These are phyloP conservation scores for Drosophila putrida DNA, from an alignment of 2,888 invertebrate species.

Conservation along the genomic window DNA sequence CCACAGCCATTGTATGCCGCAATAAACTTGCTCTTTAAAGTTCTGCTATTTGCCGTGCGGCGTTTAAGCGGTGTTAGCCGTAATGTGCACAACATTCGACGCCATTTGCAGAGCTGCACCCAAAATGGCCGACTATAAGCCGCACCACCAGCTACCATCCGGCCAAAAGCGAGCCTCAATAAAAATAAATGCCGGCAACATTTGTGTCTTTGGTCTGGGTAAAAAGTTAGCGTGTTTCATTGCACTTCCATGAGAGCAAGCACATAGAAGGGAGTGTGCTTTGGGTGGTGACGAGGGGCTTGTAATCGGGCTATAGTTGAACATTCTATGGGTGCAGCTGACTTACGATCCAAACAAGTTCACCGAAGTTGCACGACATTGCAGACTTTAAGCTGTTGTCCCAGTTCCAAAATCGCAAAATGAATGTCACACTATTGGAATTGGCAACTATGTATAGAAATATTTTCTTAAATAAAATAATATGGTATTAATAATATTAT, in stretches of 20 bases:
- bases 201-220: constrained; percentile 61
- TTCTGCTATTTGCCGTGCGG: constrained; percentile 26
- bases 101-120: constrained; percentile 59
- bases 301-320: constrained; percentile 6
- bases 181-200: constrained; percentile 62
- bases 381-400: constrained; percentile 26
- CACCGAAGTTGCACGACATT: constrained; percentile 14
- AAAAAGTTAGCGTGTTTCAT: constrained; percentile 66
- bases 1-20: constrained; percentile 37
- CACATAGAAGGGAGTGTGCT: constrained; percentile 22
- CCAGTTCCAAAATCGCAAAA: constrained; percentile 17
- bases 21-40: constrained; percentile 62
- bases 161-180: constrained; percentile 32
- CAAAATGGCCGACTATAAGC: constrained; percentile 37
- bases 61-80: constrained; percentile 67
- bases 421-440: constrained; percentile 2
- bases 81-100: constrained; percentile 75
- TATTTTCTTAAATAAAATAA: neutral
- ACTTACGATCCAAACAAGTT: constrained; percentile 19
- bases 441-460: constrained; percentile 8
- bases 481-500: too few species aligned
- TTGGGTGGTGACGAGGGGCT: neutral
- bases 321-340: constrained; percentile 39
- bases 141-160: constrained; percentile 8
- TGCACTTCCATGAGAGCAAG: constrained; percentile 58